phyloP scores from a whole-genome alignment of 2,888 invertebrate species.

The Zootermopsis nevadensis region DNA sequence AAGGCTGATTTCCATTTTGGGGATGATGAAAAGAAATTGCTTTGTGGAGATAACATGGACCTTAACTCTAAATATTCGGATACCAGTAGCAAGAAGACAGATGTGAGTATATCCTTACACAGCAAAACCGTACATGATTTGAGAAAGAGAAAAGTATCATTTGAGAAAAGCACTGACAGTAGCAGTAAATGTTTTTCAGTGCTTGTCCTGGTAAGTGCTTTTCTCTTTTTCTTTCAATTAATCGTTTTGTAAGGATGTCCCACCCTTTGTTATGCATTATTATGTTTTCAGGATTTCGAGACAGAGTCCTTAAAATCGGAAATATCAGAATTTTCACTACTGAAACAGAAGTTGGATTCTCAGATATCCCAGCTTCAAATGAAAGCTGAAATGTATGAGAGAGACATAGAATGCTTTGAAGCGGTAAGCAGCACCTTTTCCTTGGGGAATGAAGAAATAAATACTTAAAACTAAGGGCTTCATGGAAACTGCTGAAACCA shows the following conservation, averaged over 20 bases:
- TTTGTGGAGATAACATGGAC: not conserved
- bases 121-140: not conserved
- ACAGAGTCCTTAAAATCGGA: constrained; percentile 2
- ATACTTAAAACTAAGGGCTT: too few relatives aligned
- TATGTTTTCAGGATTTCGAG: constrained; percentile 26
- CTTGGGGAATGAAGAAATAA: too few relatives aligned
- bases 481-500: too few relatives aligned
- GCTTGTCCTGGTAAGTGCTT: too few relatives aligned
- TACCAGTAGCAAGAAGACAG: not conserved
- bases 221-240: too few relatives aligned
- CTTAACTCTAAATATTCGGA: not conserved
- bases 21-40: not conserved
- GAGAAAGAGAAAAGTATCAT: too few relatives aligned
- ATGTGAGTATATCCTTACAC: not conserved
- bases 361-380: constrained; percentile 15
- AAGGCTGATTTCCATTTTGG: not conserved
- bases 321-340: not conserved
- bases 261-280: too few relatives aligned
- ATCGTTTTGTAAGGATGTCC: too few relatives aligned
- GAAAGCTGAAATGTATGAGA: constrained; percentile 23
- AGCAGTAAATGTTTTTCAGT: too few relatives aligned
- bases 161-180: too few relatives aligned
- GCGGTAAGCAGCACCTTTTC: constrained; percentile 3
- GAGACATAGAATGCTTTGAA: constrained; percentile 20
- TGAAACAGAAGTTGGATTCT: not conserved